Evolutionary conservation across 2,797 vertebrate species (phyloP).

Genomic region (Telmatherina bonti): DNA sequence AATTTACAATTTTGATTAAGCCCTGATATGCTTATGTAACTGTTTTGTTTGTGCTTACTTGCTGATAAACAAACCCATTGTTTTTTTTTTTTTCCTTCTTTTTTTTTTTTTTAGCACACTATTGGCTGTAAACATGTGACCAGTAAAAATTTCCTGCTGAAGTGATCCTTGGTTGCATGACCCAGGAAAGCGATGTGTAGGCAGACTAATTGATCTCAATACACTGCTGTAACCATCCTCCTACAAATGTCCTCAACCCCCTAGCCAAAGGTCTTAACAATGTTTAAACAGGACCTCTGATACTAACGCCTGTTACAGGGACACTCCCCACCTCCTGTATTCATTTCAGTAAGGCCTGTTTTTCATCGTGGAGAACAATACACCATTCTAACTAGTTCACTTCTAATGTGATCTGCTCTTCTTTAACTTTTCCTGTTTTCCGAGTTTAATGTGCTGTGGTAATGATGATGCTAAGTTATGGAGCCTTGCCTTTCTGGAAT

Average conservation of each 20-base stretch:
- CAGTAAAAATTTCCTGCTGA: constrained; percentile 57
- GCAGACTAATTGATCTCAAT: constrained; percentile 50
- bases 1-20: constrained; percentile 1
- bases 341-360: constrained; percentile 27
- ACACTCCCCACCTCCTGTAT: constrained; percentile 44
- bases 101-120: constrained; percentile 29
- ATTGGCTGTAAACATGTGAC: constrained; percentile 25
- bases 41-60: constrained; percentile 26
- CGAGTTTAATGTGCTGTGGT: constrained; percentile 72
- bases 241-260: constrained; percentile 29
- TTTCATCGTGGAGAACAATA: constrained; percentile 24
- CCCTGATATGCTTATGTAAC: constrained; percentile 2
- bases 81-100: constrained; percentile 24
- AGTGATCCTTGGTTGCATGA: constrained; percentile 43
- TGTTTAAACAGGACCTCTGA: constrained; percentile 69
- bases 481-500: constrained; percentile 73
- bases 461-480: constrained; percentile 67
- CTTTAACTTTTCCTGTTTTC: constrained; percentile 25
- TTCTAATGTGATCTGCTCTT: background rate
- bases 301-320: constrained; percentile 32
- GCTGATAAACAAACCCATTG: constrained; percentile 11
- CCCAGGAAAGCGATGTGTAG: constrained; percentile 32
- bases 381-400: background rate
- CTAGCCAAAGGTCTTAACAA: constrained; percentile 74
- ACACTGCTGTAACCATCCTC: constrained; percentile 45